A percentile compares a stretch with the other conserved stretches of the same genome.
Evolutionary conservation across 2,888 invertebrate species (phyloP).

Genomic region (Ophonus ardosiacus): DNA sequence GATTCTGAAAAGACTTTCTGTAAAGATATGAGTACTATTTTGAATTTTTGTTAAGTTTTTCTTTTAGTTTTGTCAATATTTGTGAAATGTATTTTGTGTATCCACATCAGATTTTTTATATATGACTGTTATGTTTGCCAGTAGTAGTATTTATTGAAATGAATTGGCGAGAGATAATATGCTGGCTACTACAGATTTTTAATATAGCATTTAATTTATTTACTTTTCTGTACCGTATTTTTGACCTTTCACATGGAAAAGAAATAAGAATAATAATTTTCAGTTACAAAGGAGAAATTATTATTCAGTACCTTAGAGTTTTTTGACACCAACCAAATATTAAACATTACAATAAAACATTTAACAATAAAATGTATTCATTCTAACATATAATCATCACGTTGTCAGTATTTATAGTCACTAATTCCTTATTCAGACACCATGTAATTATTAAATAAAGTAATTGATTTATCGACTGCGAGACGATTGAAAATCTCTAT

Average conservation of each 20-base stretch:
- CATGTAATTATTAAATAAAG: slow-evolving; percentile 49
- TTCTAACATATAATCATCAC: slow-evolving; percentile 49
- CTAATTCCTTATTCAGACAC: slow-evolving; percentile 53
- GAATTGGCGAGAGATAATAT: no score
- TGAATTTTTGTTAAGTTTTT: no score
- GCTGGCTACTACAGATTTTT: no score
- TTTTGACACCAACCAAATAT: neutral
- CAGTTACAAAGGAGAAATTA: neutral
- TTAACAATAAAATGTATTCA: neutral
- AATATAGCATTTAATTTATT: no score
- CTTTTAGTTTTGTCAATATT: no score
- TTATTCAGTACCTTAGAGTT: neutral
- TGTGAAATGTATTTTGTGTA: no score
- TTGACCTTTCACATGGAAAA: neutral
- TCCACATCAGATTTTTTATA: no score
- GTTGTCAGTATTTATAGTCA: slow-evolving; percentile 50
- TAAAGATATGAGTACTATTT: no score
- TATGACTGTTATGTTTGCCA: no score
- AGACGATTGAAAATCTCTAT: slow-evolving; percentile 29
- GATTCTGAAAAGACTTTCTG: no score
- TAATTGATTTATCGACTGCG: slow-evolving; percentile 45
- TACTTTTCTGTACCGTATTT: neutral
- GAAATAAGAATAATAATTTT: neutral
- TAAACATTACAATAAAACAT: slow-evolving; percentile 30
- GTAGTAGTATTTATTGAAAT: no score